A percentile compares a stretch with the other conserved stretches of the same genome.
Conservation (phyloP, 2,888 invertebrate genomes). For the Meandrusa payeni region DNA sequence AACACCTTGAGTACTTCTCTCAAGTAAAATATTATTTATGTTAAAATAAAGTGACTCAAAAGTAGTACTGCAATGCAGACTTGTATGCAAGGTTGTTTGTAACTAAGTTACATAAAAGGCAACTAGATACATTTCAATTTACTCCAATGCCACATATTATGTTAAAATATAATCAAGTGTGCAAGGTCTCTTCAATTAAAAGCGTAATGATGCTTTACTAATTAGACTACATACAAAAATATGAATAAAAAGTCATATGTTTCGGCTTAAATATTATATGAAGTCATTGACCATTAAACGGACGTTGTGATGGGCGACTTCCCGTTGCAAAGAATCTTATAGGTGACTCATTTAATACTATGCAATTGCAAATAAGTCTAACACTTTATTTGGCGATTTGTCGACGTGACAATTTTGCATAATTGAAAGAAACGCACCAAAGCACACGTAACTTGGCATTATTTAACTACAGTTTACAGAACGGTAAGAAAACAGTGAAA, state of each 20-base stretch:
- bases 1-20: no score
- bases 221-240: no score
- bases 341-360: constrained; percentile 59
- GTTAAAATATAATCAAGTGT: constrained; percentile 24
- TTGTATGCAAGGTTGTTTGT: constrained; percentile 17
- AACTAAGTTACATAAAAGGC: constrained; percentile 22
- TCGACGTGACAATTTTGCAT: constrained; percentile 36
- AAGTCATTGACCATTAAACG: constrained; percentile 68
- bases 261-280: constrained; percentile 43
- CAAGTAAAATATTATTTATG: no score
- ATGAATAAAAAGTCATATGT: constrained; percentile 43
- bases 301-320: constrained; percentile 48
- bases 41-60: no score
- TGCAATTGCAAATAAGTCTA: constrained; percentile 34
- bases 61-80: constrained; percentile 22
- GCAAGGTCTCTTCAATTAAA: constrained; percentile 29
- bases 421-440: constrained; percentile 20
- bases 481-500: constrained; percentile 36
- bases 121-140: constrained; percentile 24
- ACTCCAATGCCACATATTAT: constrained; percentile 30
- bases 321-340: constrained; percentile 67
- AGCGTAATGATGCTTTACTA: background rate
- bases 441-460: no score
- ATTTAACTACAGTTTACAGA: no score
- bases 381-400: constrained; percentile 32